A percentile compares a stretch with the other conserved stretches of the same genome.
phyloP scores from a whole-genome alignment of 1,140 invertebrate genomes.

The Linepithema humile region DNA sequence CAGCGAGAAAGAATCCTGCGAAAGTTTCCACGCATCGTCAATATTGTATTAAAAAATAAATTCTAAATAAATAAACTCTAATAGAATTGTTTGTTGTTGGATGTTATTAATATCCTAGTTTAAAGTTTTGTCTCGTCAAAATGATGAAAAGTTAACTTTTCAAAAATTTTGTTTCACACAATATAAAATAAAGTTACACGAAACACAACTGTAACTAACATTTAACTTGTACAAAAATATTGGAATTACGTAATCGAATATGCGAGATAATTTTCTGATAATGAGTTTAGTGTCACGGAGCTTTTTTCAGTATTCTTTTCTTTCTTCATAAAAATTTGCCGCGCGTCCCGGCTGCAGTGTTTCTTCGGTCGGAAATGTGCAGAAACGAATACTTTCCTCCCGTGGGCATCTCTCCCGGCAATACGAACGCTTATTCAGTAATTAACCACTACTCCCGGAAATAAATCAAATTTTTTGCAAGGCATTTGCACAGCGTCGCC shows the following conservation, averaged over 20 bases:
- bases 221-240: neutral
- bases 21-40: neutral
- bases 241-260: neutral
- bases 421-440: neutral
- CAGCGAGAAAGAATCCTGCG: neutral
- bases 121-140: neutral
- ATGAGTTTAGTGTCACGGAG: neutral
- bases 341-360: neutral
- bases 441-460: constrained; percentile 5
- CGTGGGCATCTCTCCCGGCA: neutral
- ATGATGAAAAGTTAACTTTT: neutral
- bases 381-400: neutral
- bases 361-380: neutral
- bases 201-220: no score
- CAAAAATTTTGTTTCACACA: neutral
- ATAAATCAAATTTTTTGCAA: constrained; percentile 9
- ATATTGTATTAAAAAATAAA: neutral
- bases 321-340: neutral
- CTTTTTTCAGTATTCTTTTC: neutral
- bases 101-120: neutral
- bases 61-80: neutral
- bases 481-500: neutral
- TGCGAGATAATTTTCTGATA: neutral
- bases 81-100: no score
- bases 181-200: neutral